Conservation (phyloP, 2,888 invertebrate genomes). For the Meiosimyza platycephala region DNA sequence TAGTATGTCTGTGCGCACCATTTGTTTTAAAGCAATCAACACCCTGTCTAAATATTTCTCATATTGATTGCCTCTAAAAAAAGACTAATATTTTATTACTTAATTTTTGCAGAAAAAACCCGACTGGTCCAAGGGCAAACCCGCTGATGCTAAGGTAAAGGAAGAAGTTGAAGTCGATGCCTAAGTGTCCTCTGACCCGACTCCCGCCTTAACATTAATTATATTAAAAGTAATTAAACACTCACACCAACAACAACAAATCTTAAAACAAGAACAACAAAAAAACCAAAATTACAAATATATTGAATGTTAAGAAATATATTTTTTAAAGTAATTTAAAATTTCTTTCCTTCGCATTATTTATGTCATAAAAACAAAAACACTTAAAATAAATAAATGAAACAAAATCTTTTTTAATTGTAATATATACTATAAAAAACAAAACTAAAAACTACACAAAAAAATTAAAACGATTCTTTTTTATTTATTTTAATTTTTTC, state of each 20-base stretch:
- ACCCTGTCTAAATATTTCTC: conserved; percentile 16
- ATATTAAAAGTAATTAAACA: conserved; percentile 47
- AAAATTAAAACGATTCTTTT: conserved; percentile 13
- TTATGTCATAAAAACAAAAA: conserved; percentile 47
- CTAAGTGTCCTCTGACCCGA: conserved; percentile 71
- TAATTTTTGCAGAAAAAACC: conserved; percentile 84
- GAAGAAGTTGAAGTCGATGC: conserved; percentile 87
- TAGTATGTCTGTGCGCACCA: conserved; percentile 23
- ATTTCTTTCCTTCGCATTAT: conserved; percentile 50
- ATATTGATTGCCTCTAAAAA: background rate
- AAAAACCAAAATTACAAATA: conserved; percentile 42
- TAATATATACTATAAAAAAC: conserved; percentile 43
- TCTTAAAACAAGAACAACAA: conserved; percentile 15
- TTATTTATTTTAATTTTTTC: background rate
- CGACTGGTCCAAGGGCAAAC: conserved; percentile 93
- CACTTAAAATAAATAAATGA: conserved; percentile 45
- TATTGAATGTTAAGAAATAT: conserved; percentile 63
- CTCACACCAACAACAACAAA: conserved; percentile 48
- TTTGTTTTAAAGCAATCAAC: conserved; percentile 15
- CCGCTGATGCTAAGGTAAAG: conserved; percentile 88
- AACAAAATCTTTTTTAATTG: conserved; percentile 49
- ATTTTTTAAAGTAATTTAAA: conserved; percentile 63
- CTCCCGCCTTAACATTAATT: conserved; percentile 62
- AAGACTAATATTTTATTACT: background rate
- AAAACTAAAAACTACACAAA: conserved; percentile 39